phyloP scores from a whole-genome alignment of 2,888 invertebrate genomes.

The Biston betularia region DNA sequence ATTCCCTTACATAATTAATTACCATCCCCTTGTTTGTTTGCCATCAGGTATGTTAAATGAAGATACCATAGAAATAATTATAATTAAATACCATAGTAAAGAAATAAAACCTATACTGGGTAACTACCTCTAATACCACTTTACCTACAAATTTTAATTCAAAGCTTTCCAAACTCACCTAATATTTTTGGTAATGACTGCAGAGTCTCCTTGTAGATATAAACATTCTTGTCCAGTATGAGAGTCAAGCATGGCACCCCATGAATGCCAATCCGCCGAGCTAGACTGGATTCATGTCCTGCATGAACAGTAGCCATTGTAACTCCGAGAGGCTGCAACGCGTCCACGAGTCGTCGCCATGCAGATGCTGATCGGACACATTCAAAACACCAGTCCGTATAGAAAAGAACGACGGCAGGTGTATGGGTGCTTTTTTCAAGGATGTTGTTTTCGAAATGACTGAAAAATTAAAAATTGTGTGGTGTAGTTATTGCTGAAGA shows the following conservation, averaged over 20 bases:
- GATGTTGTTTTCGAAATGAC: slow-evolving; percentile 94
- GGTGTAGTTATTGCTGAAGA: too few relatives aligned
- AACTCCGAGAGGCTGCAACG: slow-evolving; percentile 94
- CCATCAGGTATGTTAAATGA: too few relatives aligned
- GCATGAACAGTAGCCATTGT: slow-evolving; percentile 93
- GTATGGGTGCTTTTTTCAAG: slow-evolving; percentile 93
- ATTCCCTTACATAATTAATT: too few relatives aligned
- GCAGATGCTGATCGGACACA: slow-evolving; percentile 95
- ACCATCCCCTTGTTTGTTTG: too few relatives aligned
- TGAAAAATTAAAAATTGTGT: slow-evolving; percentile 63
- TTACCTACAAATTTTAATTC: too few relatives aligned
- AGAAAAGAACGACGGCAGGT: slow-evolving; percentile 95
- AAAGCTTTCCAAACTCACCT: slow-evolving; percentile 76
- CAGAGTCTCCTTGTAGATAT: slow-evolving; percentile 93
- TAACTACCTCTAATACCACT: too few relatives aligned
- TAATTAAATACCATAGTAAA: too few relatives aligned
- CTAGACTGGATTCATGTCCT: slow-evolving; percentile 91
- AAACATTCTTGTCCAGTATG: slow-evolving; percentile 93
- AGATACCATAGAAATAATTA: too few relatives aligned
- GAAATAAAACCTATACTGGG: too few relatives aligned
- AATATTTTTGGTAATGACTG: slow-evolving; percentile 93
- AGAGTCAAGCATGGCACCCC: slow-evolving; percentile 93
- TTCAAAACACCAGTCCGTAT: slow-evolving; percentile 97
- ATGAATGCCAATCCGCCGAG: slow-evolving; percentile 92
- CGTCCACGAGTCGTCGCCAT: slow-evolving; percentile 94